A percentile compares a stretch with the other conserved stretches of the same genome.
These are phyloP conservation scores for Drosophila saltans DNA, from an alignment of 1,140 invertebrate species.

Conservation along the genomic window DNA sequence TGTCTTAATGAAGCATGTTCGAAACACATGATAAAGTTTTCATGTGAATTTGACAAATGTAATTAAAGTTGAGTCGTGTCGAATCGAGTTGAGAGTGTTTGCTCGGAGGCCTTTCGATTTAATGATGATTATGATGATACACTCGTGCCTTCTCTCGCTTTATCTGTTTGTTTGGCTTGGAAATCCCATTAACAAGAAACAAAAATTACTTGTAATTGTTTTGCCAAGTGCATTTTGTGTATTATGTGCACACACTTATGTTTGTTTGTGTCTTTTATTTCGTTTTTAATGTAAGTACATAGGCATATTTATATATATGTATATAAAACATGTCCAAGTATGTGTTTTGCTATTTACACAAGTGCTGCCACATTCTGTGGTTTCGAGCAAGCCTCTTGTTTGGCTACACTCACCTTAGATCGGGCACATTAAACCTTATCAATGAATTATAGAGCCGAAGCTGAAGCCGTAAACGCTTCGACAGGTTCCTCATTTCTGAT, in stretches of 20 bases:
- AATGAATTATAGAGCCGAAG: no score
- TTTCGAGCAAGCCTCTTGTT: neutral
- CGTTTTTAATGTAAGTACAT: no score
- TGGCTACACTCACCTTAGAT: neutral
- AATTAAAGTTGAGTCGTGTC: conserved; percentile 11
- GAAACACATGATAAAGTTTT: conserved; percentile 3
- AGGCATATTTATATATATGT: neutral
- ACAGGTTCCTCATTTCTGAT: no score
- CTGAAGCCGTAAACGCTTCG: no score
- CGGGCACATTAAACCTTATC: neutral
- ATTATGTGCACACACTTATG: neutral
- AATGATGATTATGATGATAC: no score
- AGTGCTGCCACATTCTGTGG: neutral
- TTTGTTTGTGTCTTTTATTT: neutral
- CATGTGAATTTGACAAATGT: conserved; percentile 13
- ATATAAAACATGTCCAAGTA: neutral
- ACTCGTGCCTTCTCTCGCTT: conserved; percentile 2
- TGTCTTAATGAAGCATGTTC: conserved; percentile 5
- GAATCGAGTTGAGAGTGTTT: neutral
- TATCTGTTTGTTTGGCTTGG: conserved; percentile 6
- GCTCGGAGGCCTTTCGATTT: conserved; percentile 4
- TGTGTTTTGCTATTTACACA: conserved; percentile 3
- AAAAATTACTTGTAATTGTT: conserved; percentile 13
- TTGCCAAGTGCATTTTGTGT: conserved; percentile 12
- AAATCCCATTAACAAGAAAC: conserved; percentile 11